Conservation (phyloP, 1,140 invertebrate species). For the Chlorops oryzae region DNA sequence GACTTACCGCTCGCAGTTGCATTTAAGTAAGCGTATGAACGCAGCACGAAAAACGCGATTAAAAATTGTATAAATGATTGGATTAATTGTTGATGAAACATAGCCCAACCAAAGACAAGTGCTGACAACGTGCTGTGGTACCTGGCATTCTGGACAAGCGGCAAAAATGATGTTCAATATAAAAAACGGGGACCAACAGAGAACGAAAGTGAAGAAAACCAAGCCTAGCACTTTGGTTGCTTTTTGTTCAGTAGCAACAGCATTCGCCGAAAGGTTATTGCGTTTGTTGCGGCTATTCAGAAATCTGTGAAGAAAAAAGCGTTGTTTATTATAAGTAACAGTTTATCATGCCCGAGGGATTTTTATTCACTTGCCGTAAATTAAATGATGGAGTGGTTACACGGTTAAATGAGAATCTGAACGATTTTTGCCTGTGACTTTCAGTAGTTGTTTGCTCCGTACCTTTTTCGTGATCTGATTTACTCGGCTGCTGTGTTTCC, state of each 20-base stretch:
- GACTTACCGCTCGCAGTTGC: constrained; percentile 66
- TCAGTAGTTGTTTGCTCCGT: no score
- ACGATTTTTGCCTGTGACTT: constrained; percentile 58
- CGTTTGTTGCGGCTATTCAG: constrained; percentile 60
- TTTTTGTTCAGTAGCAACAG: constrained; percentile 76
- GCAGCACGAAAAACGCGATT: constrained; percentile 80
- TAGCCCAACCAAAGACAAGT: constrained; percentile 84
- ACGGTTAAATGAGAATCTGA: constrained; percentile 61
- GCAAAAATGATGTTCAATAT: constrained; percentile 76
- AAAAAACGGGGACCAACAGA: constrained; percentile 89
- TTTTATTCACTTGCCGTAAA: constrained; percentile 51
- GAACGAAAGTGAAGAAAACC: constrained; percentile 84
- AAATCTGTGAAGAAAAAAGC: constrained; percentile 51
- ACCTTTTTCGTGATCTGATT: no score
- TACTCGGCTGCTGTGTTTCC: no score
- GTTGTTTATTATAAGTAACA: neutral
- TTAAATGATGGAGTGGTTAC: constrained; percentile 56
- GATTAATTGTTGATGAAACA: constrained; percentile 79
- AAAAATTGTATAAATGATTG: constrained; percentile 84
- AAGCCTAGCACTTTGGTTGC: constrained; percentile 76
- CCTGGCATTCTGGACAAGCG: constrained; percentile 63
- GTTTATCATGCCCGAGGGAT: neutral
- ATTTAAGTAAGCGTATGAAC: constrained; percentile 70
- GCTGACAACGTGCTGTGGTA: constrained; percentile 61
- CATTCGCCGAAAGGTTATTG: constrained; percentile 63